Evolutionary conservation across 2,888 invertebrate species (phyloP), one percentile per base, ranked within the genome.

Genomic region (Phyto melanocephala): DNA sequence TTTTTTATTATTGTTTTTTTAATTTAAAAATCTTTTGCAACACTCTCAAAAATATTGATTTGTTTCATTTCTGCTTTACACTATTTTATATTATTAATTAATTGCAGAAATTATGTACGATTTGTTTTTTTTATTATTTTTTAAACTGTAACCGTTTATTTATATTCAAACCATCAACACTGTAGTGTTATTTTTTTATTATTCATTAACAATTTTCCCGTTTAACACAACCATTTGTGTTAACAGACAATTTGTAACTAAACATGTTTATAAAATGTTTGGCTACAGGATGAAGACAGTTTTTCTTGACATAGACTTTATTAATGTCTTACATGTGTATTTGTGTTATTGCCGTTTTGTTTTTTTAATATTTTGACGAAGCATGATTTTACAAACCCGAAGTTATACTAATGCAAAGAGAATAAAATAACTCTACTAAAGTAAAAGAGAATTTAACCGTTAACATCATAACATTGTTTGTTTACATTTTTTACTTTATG

Each of bases 201-300:
- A 28, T 28, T 13, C 1, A 17, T 62, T 1, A 33, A 22, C 4
- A 28, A 13, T 10, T 67, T 50, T 47, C 45, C 77, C 77, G 81
- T 35, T 67, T 63, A 42, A 24, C 42, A 70, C 77, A 63, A 81
- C 81, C 74, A 72, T 63, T 78, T 24, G 37, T 35, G 24, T 62
- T 74, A 77, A 68, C 62, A 68, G 72, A 72, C 42, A 68, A 74
- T 68, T 77, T 74, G 77, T 63, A 56, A 81, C 81, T 81, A 72
- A 81, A 72, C 35, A 56, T 74, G 28, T 81, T 78, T 56, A 62
- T 54, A 68, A 62, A 68, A 77, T 74, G 33, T 68, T 78, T 77
- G 20, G 20, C 54, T 24, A 28, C 35, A 50, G 72, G 22, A 74
- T 35, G 42, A 77, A 58, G 37, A 58, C 11, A 65, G 0, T 28